Percentiles rank a stretch among this genome's conserved stretches.
These are phyloP conservation scores for Sus cebifrons DNA, from an alignment of 2,797 vertebrate species.

Conservation along the genomic window DNA sequence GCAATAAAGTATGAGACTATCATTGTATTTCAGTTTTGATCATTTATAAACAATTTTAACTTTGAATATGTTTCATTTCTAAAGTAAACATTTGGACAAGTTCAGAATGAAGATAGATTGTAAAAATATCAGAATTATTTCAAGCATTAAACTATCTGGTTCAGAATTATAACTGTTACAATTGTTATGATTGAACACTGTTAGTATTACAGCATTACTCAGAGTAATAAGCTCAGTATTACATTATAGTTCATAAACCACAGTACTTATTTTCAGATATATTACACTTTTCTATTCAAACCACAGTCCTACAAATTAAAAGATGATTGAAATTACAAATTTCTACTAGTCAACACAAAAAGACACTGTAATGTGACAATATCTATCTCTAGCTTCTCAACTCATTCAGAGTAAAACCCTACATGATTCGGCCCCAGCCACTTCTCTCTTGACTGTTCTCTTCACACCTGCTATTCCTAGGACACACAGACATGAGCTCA, in stretches of 20 bases:
- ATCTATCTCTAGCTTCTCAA: neutral
- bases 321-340: neutral
- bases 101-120: constrained; percentile 59
- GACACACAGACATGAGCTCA: neutral
- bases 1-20: constrained; percentile 48
- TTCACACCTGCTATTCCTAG: neutral
- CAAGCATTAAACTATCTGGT: constrained; percentile 53
- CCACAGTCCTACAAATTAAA: constrained; percentile 60
- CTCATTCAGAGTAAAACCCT: neutral
- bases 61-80: neutral
- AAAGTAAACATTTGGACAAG: constrained; percentile 7
- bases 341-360: neutral
- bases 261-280: constrained; percentile 62
- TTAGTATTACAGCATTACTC: constrained; percentile 9
- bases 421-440: neutral
- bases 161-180: constrained; percentile 66
- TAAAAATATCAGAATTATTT: constrained; percentile 74
- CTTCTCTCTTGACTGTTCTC: neutral
- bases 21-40: neutral
- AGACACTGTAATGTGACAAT: neutral
- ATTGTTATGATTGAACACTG: neutral
- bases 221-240: constrained; percentile 46
- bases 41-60: constrained; percentile 37
- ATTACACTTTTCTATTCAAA: constrained; percentile 67
- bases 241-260: constrained; percentile 22